A percentile compares a stretch with the other conserved stretches of the same genome.
Evolutionary conservation across 2,113 vertebrate species (phyloP).

Genomic region (Xerus inauris): DNA sequence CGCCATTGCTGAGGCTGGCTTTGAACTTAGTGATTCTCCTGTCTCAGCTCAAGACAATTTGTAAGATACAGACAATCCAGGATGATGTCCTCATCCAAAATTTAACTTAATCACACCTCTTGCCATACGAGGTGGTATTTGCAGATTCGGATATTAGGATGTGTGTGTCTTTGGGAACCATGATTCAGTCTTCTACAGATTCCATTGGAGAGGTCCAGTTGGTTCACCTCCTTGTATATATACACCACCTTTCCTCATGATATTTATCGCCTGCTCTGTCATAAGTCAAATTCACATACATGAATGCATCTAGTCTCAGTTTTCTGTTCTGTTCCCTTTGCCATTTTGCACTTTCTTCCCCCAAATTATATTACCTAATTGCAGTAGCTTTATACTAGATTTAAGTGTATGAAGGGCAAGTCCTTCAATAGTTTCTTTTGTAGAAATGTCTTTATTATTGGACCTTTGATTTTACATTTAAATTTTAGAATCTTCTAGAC

Average conservation of each 20-base stretch:
- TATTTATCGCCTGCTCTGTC: background rate
- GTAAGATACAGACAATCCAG: background rate
- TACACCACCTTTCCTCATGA: background rate
- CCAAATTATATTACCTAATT: background rate
- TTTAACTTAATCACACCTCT: background rate
- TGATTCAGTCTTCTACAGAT: background rate
- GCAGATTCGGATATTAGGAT: background rate
- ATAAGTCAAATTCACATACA: background rate
- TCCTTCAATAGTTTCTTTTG: background rate
- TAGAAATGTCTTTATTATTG: background rate
- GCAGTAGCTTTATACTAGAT: background rate
- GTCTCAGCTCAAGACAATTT: background rate
- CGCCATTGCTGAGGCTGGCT: too few species aligned
- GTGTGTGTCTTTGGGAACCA: background rate
- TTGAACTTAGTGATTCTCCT: too few species aligned
- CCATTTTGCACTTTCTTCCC: background rate
- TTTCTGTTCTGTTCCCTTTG: background rate
- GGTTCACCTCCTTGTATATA: background rate
- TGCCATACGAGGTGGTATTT: background rate
- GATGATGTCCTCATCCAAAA: background rate
- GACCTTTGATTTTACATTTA: constrained; percentile 34
- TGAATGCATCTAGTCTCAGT: background rate
- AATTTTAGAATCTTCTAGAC: background rate
- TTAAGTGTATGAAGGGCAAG: background rate
- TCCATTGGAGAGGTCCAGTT: background rate